Percentiles rank a stretch among this genome's conserved stretches.
These are phyloP conservation scores for Neosilurus mollespiculum DNA, from an alignment of 2,797 vertebrate species.

Conservation along the genomic window DNA sequence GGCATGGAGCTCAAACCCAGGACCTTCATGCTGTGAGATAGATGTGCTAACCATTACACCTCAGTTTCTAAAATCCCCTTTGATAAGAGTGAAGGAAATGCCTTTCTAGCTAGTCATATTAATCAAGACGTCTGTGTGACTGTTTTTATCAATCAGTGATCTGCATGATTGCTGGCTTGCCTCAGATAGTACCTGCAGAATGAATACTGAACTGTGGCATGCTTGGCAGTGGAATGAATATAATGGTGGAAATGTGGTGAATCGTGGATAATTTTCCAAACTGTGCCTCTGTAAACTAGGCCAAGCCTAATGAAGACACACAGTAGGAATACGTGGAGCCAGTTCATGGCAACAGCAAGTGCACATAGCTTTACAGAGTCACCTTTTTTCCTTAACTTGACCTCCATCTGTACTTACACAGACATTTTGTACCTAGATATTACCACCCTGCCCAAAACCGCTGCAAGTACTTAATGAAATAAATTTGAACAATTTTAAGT, in stretches of 20 bases:
- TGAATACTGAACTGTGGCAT: background rate
- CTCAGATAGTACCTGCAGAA: background rate
- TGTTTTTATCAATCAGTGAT: background rate
- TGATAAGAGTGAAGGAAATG: background rate
- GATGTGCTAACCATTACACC: no score
- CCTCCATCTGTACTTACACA: background rate
- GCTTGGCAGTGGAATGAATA: background rate
- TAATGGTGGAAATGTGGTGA: background rate
- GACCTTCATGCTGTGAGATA: no score
- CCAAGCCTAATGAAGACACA: no score
- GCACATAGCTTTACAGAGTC: background rate
- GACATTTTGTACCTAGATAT: background rate
- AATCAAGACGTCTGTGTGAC: background rate
- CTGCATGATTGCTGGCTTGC: background rate
- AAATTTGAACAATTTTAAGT: background rate
- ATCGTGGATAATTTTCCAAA: background rate
- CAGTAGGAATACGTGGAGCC: background rate
- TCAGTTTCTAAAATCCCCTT: background rate
- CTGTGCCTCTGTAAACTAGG: background rate
- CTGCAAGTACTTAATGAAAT: background rate
- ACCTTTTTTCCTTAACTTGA: background rate
- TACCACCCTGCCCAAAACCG: background rate
- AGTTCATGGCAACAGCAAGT: background rate
- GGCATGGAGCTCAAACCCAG: no score
- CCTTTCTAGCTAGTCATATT: background rate